These are phyloP conservation scores for Tolmerus cingulatus DNA, from an alignment of 2,888 invertebrate species.

Conservation along the genomic window DNA sequence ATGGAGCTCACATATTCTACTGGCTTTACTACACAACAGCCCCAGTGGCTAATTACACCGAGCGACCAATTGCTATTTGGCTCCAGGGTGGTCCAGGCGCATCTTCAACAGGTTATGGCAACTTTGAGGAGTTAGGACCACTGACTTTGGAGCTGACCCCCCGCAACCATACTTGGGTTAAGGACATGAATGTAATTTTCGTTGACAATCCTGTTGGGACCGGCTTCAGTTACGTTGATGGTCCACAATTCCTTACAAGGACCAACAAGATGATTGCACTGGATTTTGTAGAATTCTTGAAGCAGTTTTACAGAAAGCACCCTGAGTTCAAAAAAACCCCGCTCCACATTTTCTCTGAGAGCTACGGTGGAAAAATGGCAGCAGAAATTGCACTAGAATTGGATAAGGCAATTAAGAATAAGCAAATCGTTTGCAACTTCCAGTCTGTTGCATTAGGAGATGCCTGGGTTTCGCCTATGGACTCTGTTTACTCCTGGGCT, in stretches of 20 bases:
- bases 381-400: constrained; percentile 76
- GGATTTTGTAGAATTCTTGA: constrained; percentile 79
- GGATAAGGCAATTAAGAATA: constrained; percentile 70
- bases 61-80: constrained; percentile 85
- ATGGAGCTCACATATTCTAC: constrained; percentile 84
- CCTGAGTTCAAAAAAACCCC: constrained; percentile 77
- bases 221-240: constrained; percentile 83
- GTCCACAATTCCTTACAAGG: constrained; percentile 64
- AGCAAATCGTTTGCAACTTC: constrained; percentile 73
- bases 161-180: constrained; percentile 80
- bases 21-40: constrained; percentile 84
- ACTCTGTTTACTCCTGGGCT: constrained; percentile 85
- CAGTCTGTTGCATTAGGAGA: constrained; percentile 85
- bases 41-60: constrained; percentile 67
- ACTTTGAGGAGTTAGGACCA: constrained; percentile 85
- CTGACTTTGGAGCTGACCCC: constrained; percentile 71
- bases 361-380: constrained; percentile 94
- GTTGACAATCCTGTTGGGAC: constrained; percentile 91
- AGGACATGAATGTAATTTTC: constrained; percentile 82
- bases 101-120: constrained; percentile 84
- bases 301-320: constrained; percentile 71
- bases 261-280: constrained; percentile 73
- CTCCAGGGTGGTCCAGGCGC: constrained; percentile 87
- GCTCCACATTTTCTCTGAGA: constrained; percentile 87
- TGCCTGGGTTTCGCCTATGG: constrained; percentile 89